These are phyloP conservation scores for Halocaridina rubra DNA, from an alignment of 2,888 invertebrate genomes.

Conservation along the genomic window DNA sequence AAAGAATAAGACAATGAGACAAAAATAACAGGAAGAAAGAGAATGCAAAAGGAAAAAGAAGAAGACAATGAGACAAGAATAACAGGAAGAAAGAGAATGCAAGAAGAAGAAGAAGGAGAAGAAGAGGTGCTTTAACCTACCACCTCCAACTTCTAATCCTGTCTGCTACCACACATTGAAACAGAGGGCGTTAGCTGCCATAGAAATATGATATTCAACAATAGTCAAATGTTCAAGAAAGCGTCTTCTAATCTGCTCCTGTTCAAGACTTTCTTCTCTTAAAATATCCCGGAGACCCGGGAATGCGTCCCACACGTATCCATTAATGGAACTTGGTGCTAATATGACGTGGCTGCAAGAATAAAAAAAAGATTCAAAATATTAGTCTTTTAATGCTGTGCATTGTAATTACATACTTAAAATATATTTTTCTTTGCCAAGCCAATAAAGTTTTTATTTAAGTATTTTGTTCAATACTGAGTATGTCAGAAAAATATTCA, in stretches of 20 bases:
- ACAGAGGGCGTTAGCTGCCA: not conserved
- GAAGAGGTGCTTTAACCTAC: not conserved
- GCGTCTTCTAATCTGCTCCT: not conserved
- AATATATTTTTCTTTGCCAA: not conserved
- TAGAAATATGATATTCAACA: not conserved
- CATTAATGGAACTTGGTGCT: constrained; percentile 17
- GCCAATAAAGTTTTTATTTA: not conserved
- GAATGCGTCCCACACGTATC: constrained; percentile 26
- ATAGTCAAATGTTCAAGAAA: not conserved
- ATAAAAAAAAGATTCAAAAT: too few species aligned
- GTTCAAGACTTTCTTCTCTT: not conserved
- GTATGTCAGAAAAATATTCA: too few species aligned
- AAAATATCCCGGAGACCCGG: constrained; percentile 23
- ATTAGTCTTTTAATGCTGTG: too few species aligned
- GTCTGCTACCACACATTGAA: constrained; percentile 17
- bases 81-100: not conserved
- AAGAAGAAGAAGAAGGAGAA: not conserved
- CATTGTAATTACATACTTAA: too few species aligned
- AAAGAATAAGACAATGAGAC: not conserved
- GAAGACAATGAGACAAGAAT: not conserved
- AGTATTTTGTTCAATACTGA: not conserved
- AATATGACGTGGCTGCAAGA: constrained; percentile 15
- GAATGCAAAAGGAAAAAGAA: not conserved
- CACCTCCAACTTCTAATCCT: not conserved
- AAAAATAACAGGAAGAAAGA: not conserved